Evolutionary conservation across 2,797 vertebrate species (phyloP).

Genomic region (Petrocephalus schoutedeni): DNA sequence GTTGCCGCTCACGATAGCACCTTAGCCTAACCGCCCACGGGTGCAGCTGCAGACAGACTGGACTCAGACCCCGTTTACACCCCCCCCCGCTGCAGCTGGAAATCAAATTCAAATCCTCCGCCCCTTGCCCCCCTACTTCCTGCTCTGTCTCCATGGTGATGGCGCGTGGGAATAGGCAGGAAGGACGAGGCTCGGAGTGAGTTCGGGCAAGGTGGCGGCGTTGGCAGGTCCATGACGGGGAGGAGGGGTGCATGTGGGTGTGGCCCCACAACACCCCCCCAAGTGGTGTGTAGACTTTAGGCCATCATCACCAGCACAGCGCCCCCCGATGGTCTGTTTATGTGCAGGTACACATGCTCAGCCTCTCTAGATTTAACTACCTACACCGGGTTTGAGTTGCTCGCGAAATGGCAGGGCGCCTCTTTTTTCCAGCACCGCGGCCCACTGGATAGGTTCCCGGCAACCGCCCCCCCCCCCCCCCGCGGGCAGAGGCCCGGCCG

Average conservation of each 20-base stretch:
- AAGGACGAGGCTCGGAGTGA: slow-evolving; percentile 1
- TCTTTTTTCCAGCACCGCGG: background rate
- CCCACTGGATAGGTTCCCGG: background rate
- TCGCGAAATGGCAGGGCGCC: background rate
- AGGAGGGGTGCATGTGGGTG: background rate
- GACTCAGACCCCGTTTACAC: slow-evolving; percentile 11
- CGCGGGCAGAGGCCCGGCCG: background rate
- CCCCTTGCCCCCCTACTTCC: slow-evolving; percentile 3
- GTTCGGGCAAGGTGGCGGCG: background rate
- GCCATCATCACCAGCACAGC: too few relatives aligned
- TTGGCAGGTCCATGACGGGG: background rate
- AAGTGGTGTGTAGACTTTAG: background rate
- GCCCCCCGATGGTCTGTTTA: background rate
- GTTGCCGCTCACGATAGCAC: background rate
- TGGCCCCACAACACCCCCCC: background rate
- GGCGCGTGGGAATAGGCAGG: slow-evolving; percentile 29
- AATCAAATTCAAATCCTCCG: slow-evolving; percentile 20
- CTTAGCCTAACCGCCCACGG: slow-evolving; percentile 22
- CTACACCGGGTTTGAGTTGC: background rate
- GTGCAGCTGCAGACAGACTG: slow-evolving; percentile 18
- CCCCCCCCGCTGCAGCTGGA: slow-evolving; percentile 26
- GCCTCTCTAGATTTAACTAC: background rate
- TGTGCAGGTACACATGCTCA: background rate
- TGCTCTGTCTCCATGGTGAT: slow-evolving; percentile 15
- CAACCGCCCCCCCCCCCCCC: too few relatives aligned